Evolutionary conservation across 1,140 invertebrate species (phyloP), one percentile per base, ranked within the genome.

Genomic region (Steinernema khuongi): DNA sequence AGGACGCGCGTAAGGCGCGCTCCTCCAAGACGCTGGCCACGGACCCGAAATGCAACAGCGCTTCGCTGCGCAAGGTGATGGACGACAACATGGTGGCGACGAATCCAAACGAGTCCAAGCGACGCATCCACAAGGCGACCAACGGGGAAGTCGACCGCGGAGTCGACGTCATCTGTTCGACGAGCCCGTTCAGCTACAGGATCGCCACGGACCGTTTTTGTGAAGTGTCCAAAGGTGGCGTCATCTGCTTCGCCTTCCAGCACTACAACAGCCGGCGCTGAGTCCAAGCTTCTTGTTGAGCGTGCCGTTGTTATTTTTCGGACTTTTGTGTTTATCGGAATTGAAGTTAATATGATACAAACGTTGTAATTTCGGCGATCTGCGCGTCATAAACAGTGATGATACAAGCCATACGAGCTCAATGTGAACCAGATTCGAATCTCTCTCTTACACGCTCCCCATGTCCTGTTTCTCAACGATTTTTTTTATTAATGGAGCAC

Each of bases 41-140:
- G 17, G 80, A 74, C 30, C 50, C 30, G 17, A 72, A 74, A 44
- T 81, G 80, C 81, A 81, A 78, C 29, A 82, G 70, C 50, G 66
- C 33, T 7, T 78, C 77, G 68, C 41, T 81, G 31, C 33, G 74
- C 1, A 78, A 74, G 22, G 33, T 81, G 22, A 66, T 81, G 29
- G 75, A 81, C 44, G 68, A 77, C 1, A 31, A 80, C 36, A 81
- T 81, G 17, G 67, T 83, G 1, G 28, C 74, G 7, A 73, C 66
- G 30, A 75, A 83, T 71, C 80, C 80, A n/a, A 81, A 81, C 66
- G 80, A 84, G 50, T 83, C 81, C 17, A 81, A 81, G 44, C 66
- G 81, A 4, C 60, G 75, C 36, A 67, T 81, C 32, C 75, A 81
- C 79, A 81, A 75, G 30, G 70, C 73, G 30, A 80, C 80, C 19